Evolutionary conservation across 2,888 invertebrate species (phyloP).

Genomic region (Tenthredo distinguenda): DNA sequence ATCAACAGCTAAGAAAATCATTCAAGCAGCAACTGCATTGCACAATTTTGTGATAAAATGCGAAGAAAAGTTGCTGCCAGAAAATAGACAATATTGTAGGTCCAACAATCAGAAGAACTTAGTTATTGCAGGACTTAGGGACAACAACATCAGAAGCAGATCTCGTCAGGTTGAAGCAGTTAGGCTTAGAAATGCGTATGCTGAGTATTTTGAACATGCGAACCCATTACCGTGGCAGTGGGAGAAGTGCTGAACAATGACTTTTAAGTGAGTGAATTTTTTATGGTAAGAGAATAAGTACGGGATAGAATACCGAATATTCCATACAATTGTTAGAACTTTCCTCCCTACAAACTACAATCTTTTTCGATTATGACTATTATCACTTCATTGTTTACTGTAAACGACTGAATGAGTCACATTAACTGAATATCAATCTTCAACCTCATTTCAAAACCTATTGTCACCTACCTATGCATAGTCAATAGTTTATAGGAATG

Average conservation of each 20-base stretch:
- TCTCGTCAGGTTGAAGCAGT: background rate
- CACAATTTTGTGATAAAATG: slow-evolving; percentile 54
- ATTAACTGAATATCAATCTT: no score
- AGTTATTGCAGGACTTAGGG: background rate
- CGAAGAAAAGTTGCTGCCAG: background rate
- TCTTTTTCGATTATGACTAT: no score
- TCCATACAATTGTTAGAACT: background rate
- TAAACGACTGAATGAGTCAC: no score
- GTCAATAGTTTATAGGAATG: no score
- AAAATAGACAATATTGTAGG: background rate
- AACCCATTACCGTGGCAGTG: slow-evolving; percentile 18
- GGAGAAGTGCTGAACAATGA: background rate
- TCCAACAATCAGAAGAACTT: background rate
- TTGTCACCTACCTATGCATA: no score
- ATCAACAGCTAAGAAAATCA: slow-evolving; percentile 39
- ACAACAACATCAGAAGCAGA: background rate
- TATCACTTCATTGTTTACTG: no score
- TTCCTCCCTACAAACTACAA: background rate
- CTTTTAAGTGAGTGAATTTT: background rate
- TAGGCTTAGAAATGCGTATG: slow-evolving; percentile 3
- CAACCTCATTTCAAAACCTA: no score
- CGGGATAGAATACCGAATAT: background rate
- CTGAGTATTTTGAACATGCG: slow-evolving; percentile 4
- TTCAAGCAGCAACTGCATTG: slow-evolving; percentile 55
- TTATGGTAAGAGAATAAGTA: background rate